These are phyloP conservation scores for Micromys minutus DNA, from an alignment of 2,113 vertebrate species.

Conservation along the genomic window DNA sequence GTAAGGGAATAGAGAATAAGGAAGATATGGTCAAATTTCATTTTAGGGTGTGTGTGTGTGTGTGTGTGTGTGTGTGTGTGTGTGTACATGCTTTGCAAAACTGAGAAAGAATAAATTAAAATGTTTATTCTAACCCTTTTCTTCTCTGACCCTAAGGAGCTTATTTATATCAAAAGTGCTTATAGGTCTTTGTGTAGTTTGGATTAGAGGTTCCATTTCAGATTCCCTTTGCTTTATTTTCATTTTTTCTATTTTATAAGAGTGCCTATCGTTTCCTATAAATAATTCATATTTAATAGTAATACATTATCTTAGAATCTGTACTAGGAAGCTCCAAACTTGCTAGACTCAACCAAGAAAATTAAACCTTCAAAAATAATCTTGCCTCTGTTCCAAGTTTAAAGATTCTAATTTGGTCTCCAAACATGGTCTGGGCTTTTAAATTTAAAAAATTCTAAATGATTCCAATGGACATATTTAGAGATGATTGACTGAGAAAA, in stretches of 20 bases:
- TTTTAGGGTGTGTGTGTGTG: neutral
- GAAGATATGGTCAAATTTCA: neutral
- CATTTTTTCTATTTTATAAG: neutral
- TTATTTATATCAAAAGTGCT: neutral
- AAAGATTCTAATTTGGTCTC: slow-evolving; percentile 34
- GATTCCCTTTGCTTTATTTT: neutral
- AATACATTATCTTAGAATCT: neutral
- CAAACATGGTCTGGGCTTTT: neutral
- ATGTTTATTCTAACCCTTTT: neutral
- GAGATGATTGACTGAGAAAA: neutral
- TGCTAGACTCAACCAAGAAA: slow-evolving; percentile 21
- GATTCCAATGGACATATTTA: neutral
- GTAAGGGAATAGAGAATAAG: neutral
- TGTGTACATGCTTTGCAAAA: too few relatives aligned
- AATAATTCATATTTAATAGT: slow-evolving; percentile 11
- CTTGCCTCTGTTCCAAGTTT: neutral
- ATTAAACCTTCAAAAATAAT: neutral
- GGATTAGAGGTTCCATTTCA: neutral
- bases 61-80: neutral
- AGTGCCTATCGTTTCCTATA: neutral
- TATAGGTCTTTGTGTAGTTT: neutral
- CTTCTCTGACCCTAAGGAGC: neutral
- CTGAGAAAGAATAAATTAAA: neutral
- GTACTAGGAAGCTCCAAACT: neutral
- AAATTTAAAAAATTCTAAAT: neutral